Evolutionary conservation across 1,140 invertebrate species (phyloP).

Genomic region (Pseudobourletiella spinata): DNA sequence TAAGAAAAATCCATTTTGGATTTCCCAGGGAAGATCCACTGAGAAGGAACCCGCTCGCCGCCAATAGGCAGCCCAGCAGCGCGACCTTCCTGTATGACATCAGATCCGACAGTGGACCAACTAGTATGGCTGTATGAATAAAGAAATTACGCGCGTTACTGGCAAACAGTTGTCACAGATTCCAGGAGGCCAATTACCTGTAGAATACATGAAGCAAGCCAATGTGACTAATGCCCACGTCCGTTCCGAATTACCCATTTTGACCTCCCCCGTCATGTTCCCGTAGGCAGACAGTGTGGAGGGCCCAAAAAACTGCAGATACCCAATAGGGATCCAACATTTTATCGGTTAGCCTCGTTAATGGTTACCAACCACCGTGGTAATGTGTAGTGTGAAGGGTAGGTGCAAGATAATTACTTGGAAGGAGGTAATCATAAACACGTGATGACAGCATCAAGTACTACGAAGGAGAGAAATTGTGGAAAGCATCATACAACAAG

Average conservation of each 20-base stretch:
- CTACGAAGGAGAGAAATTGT: not conserved
- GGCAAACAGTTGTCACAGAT: too few relatives aligned
- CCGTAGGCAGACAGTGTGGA: conserved; percentile 18
- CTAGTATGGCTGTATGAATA: conserved; percentile 7
- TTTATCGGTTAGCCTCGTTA: too few relatives aligned
- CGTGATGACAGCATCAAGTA: not conserved
- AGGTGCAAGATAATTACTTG: too few relatives aligned
- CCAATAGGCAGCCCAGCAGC: conserved; percentile 11
- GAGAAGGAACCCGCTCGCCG: conserved; percentile 13
- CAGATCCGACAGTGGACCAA: conserved; percentile 2
- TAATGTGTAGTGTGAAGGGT: too few relatives aligned
- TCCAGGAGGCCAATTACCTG: too few relatives aligned
- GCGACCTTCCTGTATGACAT: conserved; percentile 15
- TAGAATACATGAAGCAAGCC: conserved; percentile 4
- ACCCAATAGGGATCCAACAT: too few relatives aligned
- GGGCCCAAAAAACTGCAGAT: conserved; percentile 13
- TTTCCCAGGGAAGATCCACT: not conserved
- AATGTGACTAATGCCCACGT: conserved; percentile 16
- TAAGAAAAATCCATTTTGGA: conserved; percentile 19
- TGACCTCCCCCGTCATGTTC: not conserved
- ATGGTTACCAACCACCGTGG: too few relatives aligned
- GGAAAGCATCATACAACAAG: not conserved
- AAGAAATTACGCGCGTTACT: too few relatives aligned
- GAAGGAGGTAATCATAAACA: not conserved
- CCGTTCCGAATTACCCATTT: not conserved